phyloP scores from a whole-genome alignment of 2,797 vertebrate species.

The Philypnodon macrostomus region DNA sequence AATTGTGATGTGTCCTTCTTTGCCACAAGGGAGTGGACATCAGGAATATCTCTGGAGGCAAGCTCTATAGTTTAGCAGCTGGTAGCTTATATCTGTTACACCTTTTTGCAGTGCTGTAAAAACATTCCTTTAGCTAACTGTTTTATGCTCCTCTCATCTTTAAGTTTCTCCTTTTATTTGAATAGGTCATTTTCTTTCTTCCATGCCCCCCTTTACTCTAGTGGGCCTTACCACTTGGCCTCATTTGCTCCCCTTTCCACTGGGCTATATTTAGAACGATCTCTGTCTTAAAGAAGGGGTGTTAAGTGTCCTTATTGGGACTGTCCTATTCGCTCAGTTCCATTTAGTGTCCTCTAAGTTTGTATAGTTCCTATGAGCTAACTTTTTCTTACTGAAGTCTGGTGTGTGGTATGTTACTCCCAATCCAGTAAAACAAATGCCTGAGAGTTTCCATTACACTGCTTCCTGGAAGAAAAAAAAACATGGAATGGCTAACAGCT shows the following conservation, averaged over 20 bases:
- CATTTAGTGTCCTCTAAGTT: background rate
- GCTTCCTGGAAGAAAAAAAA: constrained; percentile 46
- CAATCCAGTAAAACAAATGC: constrained; percentile 46
- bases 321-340: background rate
- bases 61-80: constrained; percentile 45
- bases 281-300: constrained; percentile 18
- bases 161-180: background rate
- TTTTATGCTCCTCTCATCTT: background rate
- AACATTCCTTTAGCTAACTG: constrained; percentile 16
- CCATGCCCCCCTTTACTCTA: background rate
- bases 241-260: constrained; percentile 3
- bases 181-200: background rate
- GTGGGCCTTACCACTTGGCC: background rate
- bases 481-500: constrained; percentile 70
- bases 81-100: constrained; percentile 48
- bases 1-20: constrained; percentile 29
- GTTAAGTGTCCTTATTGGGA: constrained; percentile 23
- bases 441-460: constrained; percentile 68
- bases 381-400: constrained; percentile 1
- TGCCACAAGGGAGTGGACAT: constrained; percentile 28
- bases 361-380: background rate
- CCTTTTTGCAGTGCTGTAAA: constrained; percentile 11
- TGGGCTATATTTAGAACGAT: constrained; percentile 51
- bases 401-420: constrained; percentile 10
- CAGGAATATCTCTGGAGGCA: constrained; percentile 62